Evolutionary conservation across 2,797 vertebrate species (phyloP).

Genomic region (Notolabrus celidotus): DNA sequence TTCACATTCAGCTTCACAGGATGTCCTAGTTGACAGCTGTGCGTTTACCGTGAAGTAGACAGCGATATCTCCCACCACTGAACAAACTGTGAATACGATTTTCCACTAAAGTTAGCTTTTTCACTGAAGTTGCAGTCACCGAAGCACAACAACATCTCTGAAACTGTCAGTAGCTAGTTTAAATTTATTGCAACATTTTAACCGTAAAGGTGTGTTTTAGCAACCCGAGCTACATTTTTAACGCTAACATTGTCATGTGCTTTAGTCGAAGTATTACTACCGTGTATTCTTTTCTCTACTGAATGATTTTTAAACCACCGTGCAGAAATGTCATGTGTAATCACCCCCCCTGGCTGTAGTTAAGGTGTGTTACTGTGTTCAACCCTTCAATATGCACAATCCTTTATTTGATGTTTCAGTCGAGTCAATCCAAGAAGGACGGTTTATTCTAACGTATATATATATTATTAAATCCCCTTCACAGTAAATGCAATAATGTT

Average conservation of each 20-base stretch:
- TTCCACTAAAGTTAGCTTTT: conserved; percentile 3
- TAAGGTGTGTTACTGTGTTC: conserved; percentile 17
- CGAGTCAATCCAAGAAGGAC: conserved; percentile 7
- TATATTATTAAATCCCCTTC: conserved; percentile 23
- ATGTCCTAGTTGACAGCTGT: not conserved
- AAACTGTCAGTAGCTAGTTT: conserved; percentile 22
- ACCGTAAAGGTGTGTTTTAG: conserved; percentile 19
- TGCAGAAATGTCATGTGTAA: not conserved
- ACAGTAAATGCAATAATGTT: conserved; percentile 33
- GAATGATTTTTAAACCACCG: not conserved
- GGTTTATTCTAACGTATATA: conserved; percentile 22
- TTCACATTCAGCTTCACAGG: not conserved
- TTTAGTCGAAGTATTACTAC: conserved; percentile 16
- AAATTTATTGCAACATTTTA: conserved; percentile 1
- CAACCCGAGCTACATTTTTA: conserved; percentile 3
- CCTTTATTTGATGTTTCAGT: conserved; percentile 31
- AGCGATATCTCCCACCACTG: not conserved
- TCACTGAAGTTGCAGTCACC: conserved; percentile 1
- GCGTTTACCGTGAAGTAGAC: not conserved
- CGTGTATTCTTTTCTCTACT: not conserved
- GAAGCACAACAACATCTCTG: not conserved
- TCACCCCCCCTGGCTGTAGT: not conserved
- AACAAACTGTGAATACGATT: not conserved
- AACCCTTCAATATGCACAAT: conserved; percentile 8
- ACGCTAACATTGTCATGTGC: conserved; percentile 10